A percentile compares a stretch with the other conserved stretches of the same genome.
Evolutionary conservation across 1,140 invertebrate species (phyloP).

Genomic region (Drosophila pseudoobscura): DNA sequence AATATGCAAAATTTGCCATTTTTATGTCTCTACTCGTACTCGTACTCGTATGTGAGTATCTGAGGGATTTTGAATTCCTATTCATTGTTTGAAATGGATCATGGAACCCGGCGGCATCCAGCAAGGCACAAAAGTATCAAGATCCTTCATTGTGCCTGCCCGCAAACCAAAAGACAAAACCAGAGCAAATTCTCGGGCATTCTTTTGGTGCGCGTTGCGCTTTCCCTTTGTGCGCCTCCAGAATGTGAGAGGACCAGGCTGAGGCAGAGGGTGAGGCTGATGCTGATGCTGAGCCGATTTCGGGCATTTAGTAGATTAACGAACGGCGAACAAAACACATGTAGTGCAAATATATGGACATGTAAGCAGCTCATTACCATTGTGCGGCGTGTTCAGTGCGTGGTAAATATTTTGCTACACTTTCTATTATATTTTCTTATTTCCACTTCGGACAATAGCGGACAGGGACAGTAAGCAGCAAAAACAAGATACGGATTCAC

Average conservation of each 20-base stretch:
- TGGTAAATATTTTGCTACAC: slow-evolving; percentile 82
- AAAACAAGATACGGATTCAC: slow-evolving; percentile 5
- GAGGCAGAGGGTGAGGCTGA: background rate
- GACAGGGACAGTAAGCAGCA: slow-evolving; percentile 1
- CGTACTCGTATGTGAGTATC: background rate
- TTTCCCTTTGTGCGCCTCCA: slow-evolving; percentile 36
- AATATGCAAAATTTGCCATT: slow-evolving; percentile 58
- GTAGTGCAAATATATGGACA: slow-evolving; percentile 49
- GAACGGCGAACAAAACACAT: slow-evolving; percentile 61
- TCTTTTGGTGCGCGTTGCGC: slow-evolving; percentile 17
- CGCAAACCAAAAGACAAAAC: slow-evolving; percentile 47
- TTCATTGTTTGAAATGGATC: slow-evolving; percentile 18
- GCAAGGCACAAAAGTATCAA: slow-evolving; percentile 47
- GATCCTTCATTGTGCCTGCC: slow-evolving; percentile 44
- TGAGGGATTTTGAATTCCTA: background rate
- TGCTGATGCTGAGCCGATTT: slow-evolving; percentile 67
- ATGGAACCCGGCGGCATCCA: slow-evolving; percentile 25
- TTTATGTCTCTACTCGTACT: background rate
- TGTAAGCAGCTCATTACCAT: slow-evolving; percentile 78
- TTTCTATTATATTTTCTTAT: slow-evolving; percentile 55
- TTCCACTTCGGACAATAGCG: slow-evolving; percentile 17
- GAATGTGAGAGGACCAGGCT: slow-evolving; percentile 4
- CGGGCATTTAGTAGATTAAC: slow-evolving; percentile 77
- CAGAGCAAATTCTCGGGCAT: slow-evolving; percentile 16
- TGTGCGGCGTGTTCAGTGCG: slow-evolving; percentile 74